Percentiles rank a stretch among this genome's conserved stretches.
These are phyloP conservation scores for Orthonychiurus folsomi DNA, from an alignment of 2,888 invertebrate species.

Conservation along the genomic window DNA sequence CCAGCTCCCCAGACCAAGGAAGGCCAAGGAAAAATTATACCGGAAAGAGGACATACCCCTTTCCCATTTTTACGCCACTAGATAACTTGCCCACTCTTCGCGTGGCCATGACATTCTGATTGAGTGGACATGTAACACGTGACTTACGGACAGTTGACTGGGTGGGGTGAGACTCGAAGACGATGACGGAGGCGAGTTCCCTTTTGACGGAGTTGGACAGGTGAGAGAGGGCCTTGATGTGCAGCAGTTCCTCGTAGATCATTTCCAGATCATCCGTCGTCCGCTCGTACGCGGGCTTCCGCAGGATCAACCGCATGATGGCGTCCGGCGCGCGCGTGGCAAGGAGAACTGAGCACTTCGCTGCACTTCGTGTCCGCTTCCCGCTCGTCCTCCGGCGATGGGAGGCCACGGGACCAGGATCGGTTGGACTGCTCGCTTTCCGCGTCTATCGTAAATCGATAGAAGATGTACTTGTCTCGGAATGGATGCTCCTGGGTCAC, in stretches of 20 bases:
- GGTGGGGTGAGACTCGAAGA: conserved; percentile 68
- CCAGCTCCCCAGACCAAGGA: no score
- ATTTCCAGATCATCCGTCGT: conserved; percentile 68
- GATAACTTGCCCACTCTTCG: no score
- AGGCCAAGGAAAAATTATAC: no score
- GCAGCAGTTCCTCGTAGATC: conserved; percentile 71
- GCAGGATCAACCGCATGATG: conserved; percentile 65
- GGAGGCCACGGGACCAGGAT: conserved; percentile 39
- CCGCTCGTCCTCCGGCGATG: conserved; percentile 41
- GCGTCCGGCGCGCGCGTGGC: conserved; percentile 67
- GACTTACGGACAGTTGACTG: conserved; percentile 66
- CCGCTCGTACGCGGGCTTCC: conserved; percentile 69
- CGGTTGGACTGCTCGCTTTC: conserved; percentile 48
- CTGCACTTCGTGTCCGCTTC: conserved; percentile 61
- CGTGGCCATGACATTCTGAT: no score
- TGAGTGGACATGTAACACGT: no score
- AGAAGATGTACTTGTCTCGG: conserved; percentile 71
- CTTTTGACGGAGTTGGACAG: conserved; percentile 70
- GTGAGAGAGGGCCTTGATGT: conserved; percentile 70
- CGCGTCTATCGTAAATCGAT: conserved; percentile 66
- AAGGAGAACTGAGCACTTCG: conserved; percentile 57
- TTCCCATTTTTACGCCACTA: no score
- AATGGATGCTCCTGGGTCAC: conserved; percentile 70
- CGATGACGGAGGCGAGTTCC: conserved; percentile 66
- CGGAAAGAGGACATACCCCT: no score